phyloP scores from a whole-genome alignment of 2,797 vertebrate genomes.

The Arrhamphus sclerolepis region DNA sequence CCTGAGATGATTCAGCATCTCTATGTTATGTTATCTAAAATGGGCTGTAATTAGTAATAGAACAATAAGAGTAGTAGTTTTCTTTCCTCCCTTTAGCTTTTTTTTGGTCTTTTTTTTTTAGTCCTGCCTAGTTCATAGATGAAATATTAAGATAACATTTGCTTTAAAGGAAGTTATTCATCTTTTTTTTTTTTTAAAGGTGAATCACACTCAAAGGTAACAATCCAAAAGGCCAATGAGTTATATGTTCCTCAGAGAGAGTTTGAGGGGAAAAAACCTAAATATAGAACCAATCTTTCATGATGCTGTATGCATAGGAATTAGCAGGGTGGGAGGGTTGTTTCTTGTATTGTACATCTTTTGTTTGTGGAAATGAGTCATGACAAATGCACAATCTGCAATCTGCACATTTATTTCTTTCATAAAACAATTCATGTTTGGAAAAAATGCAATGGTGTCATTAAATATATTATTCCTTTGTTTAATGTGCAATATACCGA shows the following conservation, averaged over 20 bases:
- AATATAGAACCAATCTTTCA: conserved; percentile 41
- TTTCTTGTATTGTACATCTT: conserved; percentile 15
- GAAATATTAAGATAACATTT: background rate
- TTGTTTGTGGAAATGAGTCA: conserved; percentile 14
- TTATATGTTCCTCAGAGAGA: conserved; percentile 39
- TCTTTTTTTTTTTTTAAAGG: background rate
- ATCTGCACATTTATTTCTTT: background rate
- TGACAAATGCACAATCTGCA: background rate
- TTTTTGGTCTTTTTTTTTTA: conserved; percentile 7
- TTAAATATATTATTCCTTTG: conserved; percentile 8
- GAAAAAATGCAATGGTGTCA: background rate
- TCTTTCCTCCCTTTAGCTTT: too few species aligned
- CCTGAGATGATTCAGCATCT: too few species aligned
- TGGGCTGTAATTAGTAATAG: too few species aligned
- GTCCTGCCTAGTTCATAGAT: conserved; percentile 1
- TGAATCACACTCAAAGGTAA: conserved; percentile 15
- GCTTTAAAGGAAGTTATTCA: background rate
- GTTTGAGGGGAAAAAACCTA: conserved; percentile 21
- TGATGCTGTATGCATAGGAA: conserved; percentile 27
- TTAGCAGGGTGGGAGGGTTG: conserved; percentile 1
- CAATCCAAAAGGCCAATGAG: conserved; percentile 1
- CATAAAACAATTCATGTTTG: too few species aligned
- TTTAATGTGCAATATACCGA: too few species aligned
- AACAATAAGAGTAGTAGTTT: too few species aligned
- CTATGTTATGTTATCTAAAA: too few species aligned